Evolutionary conservation across 2,888 invertebrate species (phyloP).

Genomic region (Parelbella ahira): DNA sequence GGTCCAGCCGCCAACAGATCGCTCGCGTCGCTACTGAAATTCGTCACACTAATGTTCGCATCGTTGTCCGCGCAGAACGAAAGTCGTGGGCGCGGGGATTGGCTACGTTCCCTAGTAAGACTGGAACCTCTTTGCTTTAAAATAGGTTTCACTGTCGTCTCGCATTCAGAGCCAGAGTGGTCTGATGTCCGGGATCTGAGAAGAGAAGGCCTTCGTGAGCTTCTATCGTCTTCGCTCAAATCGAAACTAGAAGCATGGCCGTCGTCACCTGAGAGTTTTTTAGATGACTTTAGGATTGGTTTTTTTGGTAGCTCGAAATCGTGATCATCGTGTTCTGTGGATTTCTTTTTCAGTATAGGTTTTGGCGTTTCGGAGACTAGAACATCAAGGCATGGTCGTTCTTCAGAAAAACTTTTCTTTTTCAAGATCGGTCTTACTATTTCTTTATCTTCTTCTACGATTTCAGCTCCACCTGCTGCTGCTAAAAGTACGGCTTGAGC

Average conservation of each 20-base stretch:
- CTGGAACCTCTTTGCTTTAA: conserved; percentile 83
- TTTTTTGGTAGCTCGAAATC: conserved; percentile 86
- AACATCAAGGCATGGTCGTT: conserved; percentile 78
- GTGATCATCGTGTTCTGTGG: conserved; percentile 86
- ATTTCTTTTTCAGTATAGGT: conserved; percentile 94
- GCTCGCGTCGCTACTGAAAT: conserved; percentile 69
- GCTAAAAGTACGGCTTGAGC: conserved; percentile 84
- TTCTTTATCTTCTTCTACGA: conserved; percentile 80
- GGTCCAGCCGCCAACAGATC: conserved; percentile 74
- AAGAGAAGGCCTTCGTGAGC: conserved; percentile 79
- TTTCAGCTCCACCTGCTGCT: conserved; percentile 81
- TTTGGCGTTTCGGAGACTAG: conserved; percentile 76
- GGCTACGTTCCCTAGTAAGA: conserved; percentile 80
- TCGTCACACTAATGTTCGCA: conserved; percentile 67
- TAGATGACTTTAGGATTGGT: conserved; percentile 88
- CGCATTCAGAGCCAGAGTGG: conserved; percentile 79
- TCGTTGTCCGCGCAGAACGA: conserved; percentile 81
- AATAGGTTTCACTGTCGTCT: conserved; percentile 82
- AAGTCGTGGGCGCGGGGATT: conserved; percentile 83
- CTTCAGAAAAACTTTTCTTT: conserved; percentile 89
- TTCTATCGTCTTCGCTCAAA: conserved; percentile 76
- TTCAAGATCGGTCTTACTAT: conserved; percentile 89
- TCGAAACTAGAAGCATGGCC: conserved; percentile 77
- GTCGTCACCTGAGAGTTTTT: conserved; percentile 84
- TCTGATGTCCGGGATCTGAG: conserved; percentile 77